phyloP scores from a whole-genome alignment of 1,140 invertebrate genomes.

The Drosophila jambulina region DNA sequence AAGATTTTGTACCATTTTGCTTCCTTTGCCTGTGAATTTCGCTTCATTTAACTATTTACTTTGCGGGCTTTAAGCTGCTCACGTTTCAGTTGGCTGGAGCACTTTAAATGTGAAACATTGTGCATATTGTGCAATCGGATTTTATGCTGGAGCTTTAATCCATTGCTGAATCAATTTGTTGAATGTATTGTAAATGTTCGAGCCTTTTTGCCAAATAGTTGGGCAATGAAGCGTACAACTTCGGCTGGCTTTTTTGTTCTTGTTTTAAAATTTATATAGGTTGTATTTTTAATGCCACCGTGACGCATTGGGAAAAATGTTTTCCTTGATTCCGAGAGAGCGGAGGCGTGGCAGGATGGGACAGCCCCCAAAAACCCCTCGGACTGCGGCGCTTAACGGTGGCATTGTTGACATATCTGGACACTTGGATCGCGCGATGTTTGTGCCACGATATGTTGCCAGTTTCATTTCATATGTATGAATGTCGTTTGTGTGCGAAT shows the following conservation, averaged over 20 bases:
- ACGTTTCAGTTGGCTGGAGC: slow-evolving; percentile 22
- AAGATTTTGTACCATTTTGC: background rate
- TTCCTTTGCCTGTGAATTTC: background rate
- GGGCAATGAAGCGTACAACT: slow-evolving; percentile 40
- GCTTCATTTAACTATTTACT: slow-evolving; percentile 19
- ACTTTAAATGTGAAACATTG: slow-evolving; percentile 16
- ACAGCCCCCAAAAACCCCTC: slow-evolving; percentile 9
- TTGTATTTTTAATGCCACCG: slow-evolving; percentile 25
- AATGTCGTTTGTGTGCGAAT: slow-evolving; percentile 4
- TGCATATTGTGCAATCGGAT: slow-evolving; percentile 16
- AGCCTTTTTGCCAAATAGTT: slow-evolving; percentile 53
- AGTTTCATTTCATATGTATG: slow-evolving; percentile 16
- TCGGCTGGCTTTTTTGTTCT: slow-evolving; percentile 26
- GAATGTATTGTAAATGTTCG: slow-evolving; percentile 3
- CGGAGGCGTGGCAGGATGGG: slow-evolving; percentile 36
- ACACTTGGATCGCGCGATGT: slow-evolving; percentile 60
- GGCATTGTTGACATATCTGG: slow-evolving; percentile 76
- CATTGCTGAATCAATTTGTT: slow-evolving; percentile 38
- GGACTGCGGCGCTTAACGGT: slow-evolving; percentile 48
- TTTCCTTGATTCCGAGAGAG: slow-evolving; percentile 28
- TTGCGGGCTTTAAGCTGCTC: slow-evolving; percentile 17
- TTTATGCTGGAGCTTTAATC: slow-evolving; percentile 25
- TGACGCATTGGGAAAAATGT: slow-evolving; percentile 48
- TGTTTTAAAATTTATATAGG: slow-evolving; percentile 38
- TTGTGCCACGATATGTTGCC: slow-evolving; percentile 45